Conservation (phyloP, 1,140 invertebrate species). For the Dendrolimus punctatus region DNA sequence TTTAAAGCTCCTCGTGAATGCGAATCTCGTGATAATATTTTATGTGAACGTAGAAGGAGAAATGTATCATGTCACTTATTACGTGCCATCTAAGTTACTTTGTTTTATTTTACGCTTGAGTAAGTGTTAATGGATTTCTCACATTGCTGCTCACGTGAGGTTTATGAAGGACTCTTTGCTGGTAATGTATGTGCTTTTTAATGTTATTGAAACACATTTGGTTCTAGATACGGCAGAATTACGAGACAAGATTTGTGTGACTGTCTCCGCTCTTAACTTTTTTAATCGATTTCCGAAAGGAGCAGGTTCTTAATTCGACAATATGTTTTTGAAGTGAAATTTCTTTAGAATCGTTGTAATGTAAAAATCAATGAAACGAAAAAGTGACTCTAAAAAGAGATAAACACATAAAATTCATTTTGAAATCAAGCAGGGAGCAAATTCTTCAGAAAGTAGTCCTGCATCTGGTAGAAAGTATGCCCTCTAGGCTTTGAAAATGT, state of each 20-base stretch:
- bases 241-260: conserved; percentile 40
- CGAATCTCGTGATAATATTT: conserved; percentile 16
- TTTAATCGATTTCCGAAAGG: neutral
- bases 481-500: too few relatives aligned
- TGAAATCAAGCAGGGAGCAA: too few relatives aligned
- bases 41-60: conserved; percentile 13
- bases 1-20: too few relatives aligned
- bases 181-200: conserved; percentile 41
- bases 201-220: conserved; percentile 46
- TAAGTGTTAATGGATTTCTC: conserved; percentile 60
- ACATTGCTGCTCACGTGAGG: conserved; percentile 30
- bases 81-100: conserved; percentile 30
- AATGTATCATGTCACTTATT: conserved; percentile 45
- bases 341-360: too few relatives aligned
- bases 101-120: conserved; percentile 47
- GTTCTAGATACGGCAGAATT: conserved; percentile 36
- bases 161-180: conserved; percentile 51
- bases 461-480: too few relatives aligned
- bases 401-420: too few relatives aligned
- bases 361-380: too few relatives aligned
- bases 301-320: too few relatives aligned
- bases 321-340: too few relatives aligned
- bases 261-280: conserved; percentile 31
- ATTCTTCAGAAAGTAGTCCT: too few relatives aligned
- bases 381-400: too few relatives aligned